Conservation (phyloP, 2,113 vertebrate species). For the Psettodes erumei region DNA sequence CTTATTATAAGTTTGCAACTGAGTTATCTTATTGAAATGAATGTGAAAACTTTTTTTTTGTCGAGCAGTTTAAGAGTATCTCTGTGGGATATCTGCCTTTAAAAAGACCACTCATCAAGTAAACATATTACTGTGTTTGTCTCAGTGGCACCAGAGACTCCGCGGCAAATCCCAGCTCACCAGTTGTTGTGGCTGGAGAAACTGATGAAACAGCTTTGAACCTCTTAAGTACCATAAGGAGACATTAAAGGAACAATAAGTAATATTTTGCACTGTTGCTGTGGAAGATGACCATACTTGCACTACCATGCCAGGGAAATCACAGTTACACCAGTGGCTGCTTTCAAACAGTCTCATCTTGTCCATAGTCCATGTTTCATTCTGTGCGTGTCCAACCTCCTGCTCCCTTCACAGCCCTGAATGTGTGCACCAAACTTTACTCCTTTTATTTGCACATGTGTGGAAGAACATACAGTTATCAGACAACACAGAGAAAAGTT, state of each 20-base stretch:
- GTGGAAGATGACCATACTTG: constrained; percentile 44
- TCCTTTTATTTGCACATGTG: neutral
- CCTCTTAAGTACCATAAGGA: constrained; percentile 59
- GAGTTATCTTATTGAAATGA: constrained; percentile 11
- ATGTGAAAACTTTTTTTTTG: constrained; percentile 22
- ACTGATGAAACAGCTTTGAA: constrained; percentile 49
- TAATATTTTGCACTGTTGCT: constrained; percentile 46
- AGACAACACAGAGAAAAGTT: neutral
- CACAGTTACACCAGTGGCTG: constrained; percentile 13
- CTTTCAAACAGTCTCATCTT: constrained; percentile 1
- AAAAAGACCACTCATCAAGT: constrained; percentile 47
- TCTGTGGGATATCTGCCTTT: constrained; percentile 31
- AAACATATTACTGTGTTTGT: constrained; percentile 50
- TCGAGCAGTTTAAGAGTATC: constrained; percentile 12
- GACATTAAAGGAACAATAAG: constrained; percentile 53
- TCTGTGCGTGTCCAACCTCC: constrained; percentile 15
- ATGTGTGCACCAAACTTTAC: neutral
- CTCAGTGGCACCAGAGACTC: constrained; percentile 42
- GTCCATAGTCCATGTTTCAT: constrained; percentile 2
- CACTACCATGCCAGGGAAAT: constrained; percentile 10
- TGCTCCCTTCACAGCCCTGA: neutral
- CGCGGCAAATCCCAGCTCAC: constrained; percentile 52
- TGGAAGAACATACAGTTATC: neutral
- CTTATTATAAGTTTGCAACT: constrained; percentile 16
- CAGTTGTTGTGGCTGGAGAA: constrained; percentile 52